Evolutionary conservation across 2,888 invertebrate species (phyloP), one percentile per base, ranked within the genome.

Genomic region (Aspidiotus destructor): DNA sequence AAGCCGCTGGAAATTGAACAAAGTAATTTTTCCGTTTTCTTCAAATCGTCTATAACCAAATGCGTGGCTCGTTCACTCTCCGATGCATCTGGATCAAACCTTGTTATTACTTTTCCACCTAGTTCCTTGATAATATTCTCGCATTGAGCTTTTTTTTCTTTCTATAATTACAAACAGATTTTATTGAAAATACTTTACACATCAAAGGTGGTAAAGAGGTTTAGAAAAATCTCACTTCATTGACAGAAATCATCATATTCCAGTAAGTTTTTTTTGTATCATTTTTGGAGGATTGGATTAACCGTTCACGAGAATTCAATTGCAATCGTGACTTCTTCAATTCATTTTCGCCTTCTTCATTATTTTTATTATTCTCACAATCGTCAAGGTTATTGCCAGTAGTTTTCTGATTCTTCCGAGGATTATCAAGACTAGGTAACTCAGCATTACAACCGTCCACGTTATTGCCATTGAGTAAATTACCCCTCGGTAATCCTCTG

Each of bases 11-110:
- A 93, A 70, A 96, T 85, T 70, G 88, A 86, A 0, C 88, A 86
- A 41, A 96, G 79, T 79, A 89, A 84, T 79, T 94, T 94, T 80
- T 95, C 95, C 75, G 90, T 93, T 70, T 92, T 83, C 9, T 83
- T 82, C 0, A 87, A 85, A 74, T 84, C 85, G 58, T 85, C 81
- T 73, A 89, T 88, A 42, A 95, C 79, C 28, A 94, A 78, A 76
- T 94, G 94, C 0, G 90, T 89, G 62, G 85, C 83, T 0, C 77
- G 77, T 0, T 81, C 78, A 75, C 91, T 86, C 74, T 83, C 87
- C 72, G 75, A 73, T 9, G 77, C 71, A 11, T 58, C 60, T 1
- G 48, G 41, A 17, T 57, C 58, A 16, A 48, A 67, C 0, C 81
- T 78, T 9, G 82, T 82, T 10, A 83, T 81, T 10, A 88, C 81